These are phyloP conservation scores for Parus major DNA, from an alignment of 2,113 vertebrate species.

Conservation along the genomic window DNA sequence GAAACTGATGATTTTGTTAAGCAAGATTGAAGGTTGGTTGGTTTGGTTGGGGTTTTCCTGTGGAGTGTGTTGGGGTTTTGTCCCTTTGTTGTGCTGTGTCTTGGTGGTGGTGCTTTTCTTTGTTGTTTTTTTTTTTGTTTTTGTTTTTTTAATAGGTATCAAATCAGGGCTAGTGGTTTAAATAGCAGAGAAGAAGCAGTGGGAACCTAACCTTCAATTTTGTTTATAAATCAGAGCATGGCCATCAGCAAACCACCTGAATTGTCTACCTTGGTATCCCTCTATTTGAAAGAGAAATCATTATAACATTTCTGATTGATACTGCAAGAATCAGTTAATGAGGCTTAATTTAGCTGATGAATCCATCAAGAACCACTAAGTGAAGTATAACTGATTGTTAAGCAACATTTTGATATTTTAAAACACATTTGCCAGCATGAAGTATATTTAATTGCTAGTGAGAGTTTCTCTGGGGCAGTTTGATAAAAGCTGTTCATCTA, in stretches of 20 bases:
- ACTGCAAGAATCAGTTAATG: not conserved
- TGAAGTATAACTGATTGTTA: not conserved
- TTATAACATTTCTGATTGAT: not conserved
- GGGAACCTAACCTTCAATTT: not conserved
- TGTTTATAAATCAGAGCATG: not conserved
- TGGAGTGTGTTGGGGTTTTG: not conserved
- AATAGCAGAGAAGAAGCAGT: not conserved
- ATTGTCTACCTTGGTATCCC: not conserved
- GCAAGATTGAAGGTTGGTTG: not conserved
- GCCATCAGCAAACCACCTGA: not conserved
- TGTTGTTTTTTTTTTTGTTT: not conserved
- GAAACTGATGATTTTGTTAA: not conserved
- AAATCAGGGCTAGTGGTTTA: not conserved
- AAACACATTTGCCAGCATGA: not conserved
- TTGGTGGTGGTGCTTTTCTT: not conserved
- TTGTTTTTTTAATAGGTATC: not conserved
- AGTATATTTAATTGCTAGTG: not conserved
- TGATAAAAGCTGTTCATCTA: not conserved
- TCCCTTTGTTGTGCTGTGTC: not conserved
- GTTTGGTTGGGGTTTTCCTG: not conserved
- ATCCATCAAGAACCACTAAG: slow-evolving; percentile 4
- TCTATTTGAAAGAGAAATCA: not conserved
- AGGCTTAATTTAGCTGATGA: not conserved
- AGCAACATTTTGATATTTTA: not conserved
- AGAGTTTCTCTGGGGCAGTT: not conserved